A percentile compares a stretch with the other conserved stretches of the same genome.
Conservation (phyloP, 2,797 vertebrate genomes). For the Acipenser transmontanus region DNA sequence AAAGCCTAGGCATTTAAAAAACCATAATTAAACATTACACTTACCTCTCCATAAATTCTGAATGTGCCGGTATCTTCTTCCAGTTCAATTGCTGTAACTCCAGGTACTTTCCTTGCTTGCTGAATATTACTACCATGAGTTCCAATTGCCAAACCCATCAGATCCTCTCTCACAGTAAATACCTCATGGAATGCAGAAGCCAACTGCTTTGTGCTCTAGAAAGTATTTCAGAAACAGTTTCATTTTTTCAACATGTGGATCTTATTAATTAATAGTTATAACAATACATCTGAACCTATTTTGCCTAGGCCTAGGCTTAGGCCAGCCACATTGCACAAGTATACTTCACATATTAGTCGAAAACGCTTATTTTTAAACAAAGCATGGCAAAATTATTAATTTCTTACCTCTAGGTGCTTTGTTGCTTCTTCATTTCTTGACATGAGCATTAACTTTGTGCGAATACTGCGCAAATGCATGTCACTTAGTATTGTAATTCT, state of each 20-base stretch:
- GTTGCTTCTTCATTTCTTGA: constrained; percentile 97
- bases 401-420: constrained; percentile 91
- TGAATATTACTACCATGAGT: constrained; percentile 97
- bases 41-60: constrained; percentile 95
- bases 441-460: constrained; percentile 93
- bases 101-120: constrained; percentile 89
- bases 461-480: constrained; percentile 96
- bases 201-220: constrained; percentile 88
- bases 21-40: neutral
- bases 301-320: no score
- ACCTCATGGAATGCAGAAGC: constrained; percentile 96
- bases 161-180: constrained; percentile 85
- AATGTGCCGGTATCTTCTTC: constrained; percentile 93
- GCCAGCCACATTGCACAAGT: no score
- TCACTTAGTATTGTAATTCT: constrained; percentile 91
- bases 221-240: neutral
- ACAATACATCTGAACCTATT: no score
- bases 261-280: no score
- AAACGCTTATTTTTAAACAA: no score
- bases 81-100: constrained; percentile 91
- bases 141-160: constrained; percentile 96
- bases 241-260: no score
- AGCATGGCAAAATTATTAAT: neutral
- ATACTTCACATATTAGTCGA: no score
- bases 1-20: no score